phyloP scores from a whole-genome alignment of 2,888 invertebrate genomes.

The Volucella inflata region DNA sequence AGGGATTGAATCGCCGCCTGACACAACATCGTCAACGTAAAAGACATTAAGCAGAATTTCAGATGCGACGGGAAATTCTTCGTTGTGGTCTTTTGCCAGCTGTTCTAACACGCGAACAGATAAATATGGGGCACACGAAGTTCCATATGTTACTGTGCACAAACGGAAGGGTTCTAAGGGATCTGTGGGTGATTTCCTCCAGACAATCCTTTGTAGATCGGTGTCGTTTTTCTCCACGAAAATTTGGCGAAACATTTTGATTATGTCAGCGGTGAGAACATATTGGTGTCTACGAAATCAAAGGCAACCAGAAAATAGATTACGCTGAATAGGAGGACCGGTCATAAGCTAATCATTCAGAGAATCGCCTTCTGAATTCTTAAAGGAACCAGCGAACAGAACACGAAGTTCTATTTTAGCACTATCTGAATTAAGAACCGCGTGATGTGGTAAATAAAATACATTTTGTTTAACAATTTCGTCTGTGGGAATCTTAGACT shows the following conservation, averaged over 20 bases:
- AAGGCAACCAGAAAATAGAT: slow-evolving; percentile 2
- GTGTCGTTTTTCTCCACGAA: too few species aligned
- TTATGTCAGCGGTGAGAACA: not conserved
- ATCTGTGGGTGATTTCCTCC: not conserved
- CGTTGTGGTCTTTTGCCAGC: slow-evolving; percentile 59
- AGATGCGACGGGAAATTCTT: too few species aligned
- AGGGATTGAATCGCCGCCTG: too few species aligned
- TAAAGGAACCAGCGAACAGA: not conserved
- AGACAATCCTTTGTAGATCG: too few species aligned
- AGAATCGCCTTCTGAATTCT: not conserved
- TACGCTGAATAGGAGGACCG: slow-evolving; percentile 2
- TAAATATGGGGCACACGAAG: too few species aligned
- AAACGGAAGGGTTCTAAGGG: not conserved
- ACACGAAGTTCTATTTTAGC: too few species aligned
- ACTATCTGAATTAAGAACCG: too few species aligned
- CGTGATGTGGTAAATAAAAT: too few species aligned
- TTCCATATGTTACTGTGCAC: not conserved
- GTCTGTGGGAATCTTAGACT: not conserved
- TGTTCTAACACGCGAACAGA: slow-evolving; percentile 1
- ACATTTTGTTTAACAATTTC: too few species aligned
- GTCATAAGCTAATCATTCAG: not conserved
- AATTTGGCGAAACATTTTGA: too few species aligned
- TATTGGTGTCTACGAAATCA: not conserved
- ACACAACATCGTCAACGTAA: too few species aligned
- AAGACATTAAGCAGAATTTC: too few species aligned